Evolutionary conservation across 2,113 vertebrate genomes (phyloP), one percentile per base, ranked within the genome.

Genomic region (Myxocyprinus asiaticus): DNA sequence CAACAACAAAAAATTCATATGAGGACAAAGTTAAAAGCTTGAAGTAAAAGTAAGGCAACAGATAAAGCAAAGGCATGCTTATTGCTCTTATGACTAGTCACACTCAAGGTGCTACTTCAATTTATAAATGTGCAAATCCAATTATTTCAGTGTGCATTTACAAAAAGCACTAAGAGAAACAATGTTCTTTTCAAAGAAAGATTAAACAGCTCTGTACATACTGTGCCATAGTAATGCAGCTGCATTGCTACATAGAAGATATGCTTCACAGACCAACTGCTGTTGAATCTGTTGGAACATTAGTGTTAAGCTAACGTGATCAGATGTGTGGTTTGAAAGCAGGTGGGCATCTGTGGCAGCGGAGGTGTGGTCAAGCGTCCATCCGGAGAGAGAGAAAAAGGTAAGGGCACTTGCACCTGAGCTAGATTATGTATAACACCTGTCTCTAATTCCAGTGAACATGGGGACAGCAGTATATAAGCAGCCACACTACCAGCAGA

Each of bases 261-360:
- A 58, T 9, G 9, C 55, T 47, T 22, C 44, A 42, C 45, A 42
- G 56, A 43, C 14, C 55, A 43, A 63, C 50, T 53, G 82, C 59
- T 67, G 14, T 3, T 33, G 22, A 33, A 33, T 33, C 22, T 33
- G 22, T 33, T 33, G 22, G 22, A 33, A 33, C 22, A 33, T 33
- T 33, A 33, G 22, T 64, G 66, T 73, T 59, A 75, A 17, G 17
- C 11, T 87, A 78, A 85, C 82, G 51, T 78, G 14, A 86, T 83
- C 72, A 82, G 74, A 76, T 1, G 22, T 33, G 22, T 33, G 22
- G 22, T 33, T 33, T 33, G 22, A n/a, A n/a, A n/a, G n/a, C n/a
- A n/a, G n/a, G n/a, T n/a, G n/a, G n/a, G n/a, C n/a, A n/a, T n/a
- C n/a, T n/a, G n/a, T n/a, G n/a, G n/a, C n/a, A n/a, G n/a, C n/a